Conservation (phyloP, 2,113 vertebrate species). For the Microcebus tavaratra region DNA sequence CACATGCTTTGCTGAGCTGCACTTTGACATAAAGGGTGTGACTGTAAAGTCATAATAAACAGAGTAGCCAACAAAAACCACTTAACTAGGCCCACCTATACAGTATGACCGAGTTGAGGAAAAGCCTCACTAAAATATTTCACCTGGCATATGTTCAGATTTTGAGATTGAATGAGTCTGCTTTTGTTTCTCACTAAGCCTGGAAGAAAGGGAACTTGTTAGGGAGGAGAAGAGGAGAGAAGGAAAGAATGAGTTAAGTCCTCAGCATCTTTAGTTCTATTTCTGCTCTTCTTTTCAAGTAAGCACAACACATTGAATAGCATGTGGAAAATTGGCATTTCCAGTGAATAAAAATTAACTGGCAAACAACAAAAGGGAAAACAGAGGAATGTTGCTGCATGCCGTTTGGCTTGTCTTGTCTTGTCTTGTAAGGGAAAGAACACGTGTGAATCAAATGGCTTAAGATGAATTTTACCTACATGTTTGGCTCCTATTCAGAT, state of each 20-base stretch:
- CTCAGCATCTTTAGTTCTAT: constrained; percentile 30
- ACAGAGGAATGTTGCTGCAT: constrained; percentile 13
- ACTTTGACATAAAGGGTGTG: constrained; percentile 50
- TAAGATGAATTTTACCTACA: constrained; percentile 58
- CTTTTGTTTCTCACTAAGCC: constrained; percentile 53
- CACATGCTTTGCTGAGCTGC: constrained; percentile 28
- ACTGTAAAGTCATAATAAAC: constrained; percentile 62
- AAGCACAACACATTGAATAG: constrained; percentile 62
- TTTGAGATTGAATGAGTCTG: constrained; percentile 40
- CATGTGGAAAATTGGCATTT: constrained; percentile 72
- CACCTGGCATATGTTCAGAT: constrained; percentile 44
- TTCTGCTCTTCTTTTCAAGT: constrained; percentile 58
- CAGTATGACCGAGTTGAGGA: not conserved
- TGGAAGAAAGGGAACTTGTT: constrained; percentile 54
- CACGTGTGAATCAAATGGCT: not conserved
- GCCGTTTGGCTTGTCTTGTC: constrained; percentile 41
- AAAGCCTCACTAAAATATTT: constrained; percentile 35
- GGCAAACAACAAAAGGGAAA: constrained; percentile 43
- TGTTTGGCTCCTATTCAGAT: constrained; percentile 26
- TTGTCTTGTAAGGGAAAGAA: constrained; percentile 61
- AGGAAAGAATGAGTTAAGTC: constrained; percentile 53
- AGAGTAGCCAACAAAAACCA: constrained; percentile 59
- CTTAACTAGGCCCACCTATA: constrained; percentile 68
- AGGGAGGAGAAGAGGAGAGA: not conserved
- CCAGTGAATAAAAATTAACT: constrained; percentile 64